Evolutionary conservation across 23 tunicate genomes (phyloP).

Genomic region (Styela clava): DNA sequence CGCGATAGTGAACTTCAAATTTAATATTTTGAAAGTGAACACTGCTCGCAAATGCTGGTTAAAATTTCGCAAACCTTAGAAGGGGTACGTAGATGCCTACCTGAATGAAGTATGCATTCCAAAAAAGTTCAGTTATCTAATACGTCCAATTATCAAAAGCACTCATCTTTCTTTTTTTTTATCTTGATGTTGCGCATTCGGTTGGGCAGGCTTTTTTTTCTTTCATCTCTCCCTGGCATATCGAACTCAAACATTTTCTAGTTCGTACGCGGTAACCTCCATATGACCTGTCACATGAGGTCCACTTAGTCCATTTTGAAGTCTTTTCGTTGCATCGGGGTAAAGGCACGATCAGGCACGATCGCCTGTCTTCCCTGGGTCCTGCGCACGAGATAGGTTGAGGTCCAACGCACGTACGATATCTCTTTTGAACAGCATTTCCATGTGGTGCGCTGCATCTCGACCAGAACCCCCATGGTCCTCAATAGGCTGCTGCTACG

Average conservation of each 20-base stretch:
- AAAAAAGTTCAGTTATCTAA: too few species aligned
- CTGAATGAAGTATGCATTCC: too few species aligned
- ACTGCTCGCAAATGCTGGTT: too few species aligned
- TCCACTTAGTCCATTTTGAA: conserved; percentile 37
- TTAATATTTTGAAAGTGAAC: too few species aligned
- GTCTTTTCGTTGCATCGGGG: conserved; percentile 31
- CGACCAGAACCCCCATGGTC: conserved; percentile 28
- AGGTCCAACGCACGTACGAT: conserved; percentile 25
- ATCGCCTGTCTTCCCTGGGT: conserved; percentile 22
- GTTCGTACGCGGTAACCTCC: conserved; percentile 31
- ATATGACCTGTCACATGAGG: conserved; percentile 36
- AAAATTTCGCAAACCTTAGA: too few species aligned
- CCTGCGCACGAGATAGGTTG: conserved; percentile 26
- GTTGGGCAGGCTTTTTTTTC: conserved; percentile 7
- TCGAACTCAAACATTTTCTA: neutral
- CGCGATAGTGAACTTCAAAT: too few species aligned
- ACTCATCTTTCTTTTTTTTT: neutral
- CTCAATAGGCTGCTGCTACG: conserved; percentile 28
- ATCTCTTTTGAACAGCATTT: conserved; percentile 1
- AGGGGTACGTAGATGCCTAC: too few species aligned
- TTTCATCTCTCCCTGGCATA: conserved; percentile 10
- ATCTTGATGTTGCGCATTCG: neutral
- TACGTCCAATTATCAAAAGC: too few species aligned
- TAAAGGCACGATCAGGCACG: conserved; percentile 41
- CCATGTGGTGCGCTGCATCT: neutral